Conservation (phyloP, 2,888 invertebrate genomes). For the Strigamia maritima region DNA sequence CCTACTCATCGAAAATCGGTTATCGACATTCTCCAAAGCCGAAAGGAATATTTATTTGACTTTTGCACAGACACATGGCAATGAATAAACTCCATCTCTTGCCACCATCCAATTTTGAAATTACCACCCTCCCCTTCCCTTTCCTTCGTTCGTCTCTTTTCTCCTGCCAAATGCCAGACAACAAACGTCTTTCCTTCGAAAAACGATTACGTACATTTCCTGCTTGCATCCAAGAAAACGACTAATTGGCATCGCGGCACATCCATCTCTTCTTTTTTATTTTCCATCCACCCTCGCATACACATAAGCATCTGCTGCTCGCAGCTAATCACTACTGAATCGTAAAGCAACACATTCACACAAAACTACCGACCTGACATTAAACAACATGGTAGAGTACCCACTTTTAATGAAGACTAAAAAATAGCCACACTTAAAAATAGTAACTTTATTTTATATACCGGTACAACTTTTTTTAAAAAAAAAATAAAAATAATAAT, state of each 20-base stretch:
- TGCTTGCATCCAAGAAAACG: slow-evolving; percentile 11
- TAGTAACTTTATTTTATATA: too few species aligned
- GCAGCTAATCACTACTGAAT: slow-evolving; percentile 1
- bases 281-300: neutral
- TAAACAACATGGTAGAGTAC: slow-evolving; percentile 6
- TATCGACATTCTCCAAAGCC: slow-evolving; percentile 23
- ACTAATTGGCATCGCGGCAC: slow-evolving; percentile 16
- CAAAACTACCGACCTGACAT: slow-evolving; percentile 10
- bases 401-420: slow-evolving; percentile 1
- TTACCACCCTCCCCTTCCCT: neutral
- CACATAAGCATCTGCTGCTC: slow-evolving; percentile 6
- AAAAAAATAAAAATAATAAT: too few species aligned
- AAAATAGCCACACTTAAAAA: neutral
- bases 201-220: slow-evolving; percentile 11
- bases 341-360: slow-evolving; percentile 23
- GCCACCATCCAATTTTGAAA: neutral
- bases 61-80: slow-evolving; percentile 11
- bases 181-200: slow-evolving; percentile 18
- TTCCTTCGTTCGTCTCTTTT: slow-evolving; percentile 1
- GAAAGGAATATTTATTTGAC: slow-evolving; percentile 23
- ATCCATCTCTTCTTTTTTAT: neutral
- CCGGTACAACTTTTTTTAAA: too few species aligned
- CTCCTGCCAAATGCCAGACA: slow-evolving; percentile 20
- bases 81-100: slow-evolving; percentile 23
- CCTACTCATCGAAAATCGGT: slow-evolving; percentile 5